phyloP scores from a whole-genome alignment of 2,797 vertebrate genomes.

The Yasuhikotakia modesta region DNA sequence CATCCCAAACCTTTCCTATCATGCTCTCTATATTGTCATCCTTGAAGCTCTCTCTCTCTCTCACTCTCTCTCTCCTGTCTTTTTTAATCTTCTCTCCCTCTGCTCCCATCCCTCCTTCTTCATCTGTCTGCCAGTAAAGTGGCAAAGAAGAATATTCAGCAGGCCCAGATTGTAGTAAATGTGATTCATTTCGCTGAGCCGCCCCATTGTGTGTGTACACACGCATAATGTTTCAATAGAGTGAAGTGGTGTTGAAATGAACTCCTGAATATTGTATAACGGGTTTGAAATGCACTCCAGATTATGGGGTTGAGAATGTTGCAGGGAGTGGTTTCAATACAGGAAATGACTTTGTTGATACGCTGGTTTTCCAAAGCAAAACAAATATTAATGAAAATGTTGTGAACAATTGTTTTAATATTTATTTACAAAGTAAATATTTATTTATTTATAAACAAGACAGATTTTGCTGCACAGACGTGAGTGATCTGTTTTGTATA shows the following conservation, averaged over 20 bases:
- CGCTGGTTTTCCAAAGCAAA: not conserved
- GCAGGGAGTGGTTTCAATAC: not conserved
- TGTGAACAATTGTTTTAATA: not conserved
- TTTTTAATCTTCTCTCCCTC: conserved; percentile 44
- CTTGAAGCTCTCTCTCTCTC: conserved; percentile 32
- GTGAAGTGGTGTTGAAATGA: conserved; percentile 21
- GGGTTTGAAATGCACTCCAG: conserved; percentile 19
- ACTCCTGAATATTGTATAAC: conserved; percentile 46
- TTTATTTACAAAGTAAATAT: not conserved
- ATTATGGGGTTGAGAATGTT: not conserved
- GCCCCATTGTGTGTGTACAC: conserved; percentile 30
- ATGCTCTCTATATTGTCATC: conserved; percentile 43
- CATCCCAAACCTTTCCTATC: conserved; percentile 33
- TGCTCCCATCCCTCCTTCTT: conserved; percentile 54
- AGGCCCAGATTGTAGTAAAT: conserved; percentile 45
- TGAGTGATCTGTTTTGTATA: not conserved
- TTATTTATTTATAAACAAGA: not conserved
- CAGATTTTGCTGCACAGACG: not conserved
- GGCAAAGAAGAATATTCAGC: conserved; percentile 56
- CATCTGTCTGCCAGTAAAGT: conserved; percentile 53
- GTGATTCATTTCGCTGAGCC: conserved; percentile 44
- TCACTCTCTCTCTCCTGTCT: conserved; percentile 42
- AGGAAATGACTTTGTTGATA: not conserved
- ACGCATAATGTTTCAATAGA: conserved; percentile 26
- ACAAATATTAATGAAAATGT: conserved; percentile 1